Evolutionary conservation across 2,888 invertebrate species (phyloP), one percentile per base, ranked within the genome.

Genomic region (Cheilosia vulpina): DNA sequence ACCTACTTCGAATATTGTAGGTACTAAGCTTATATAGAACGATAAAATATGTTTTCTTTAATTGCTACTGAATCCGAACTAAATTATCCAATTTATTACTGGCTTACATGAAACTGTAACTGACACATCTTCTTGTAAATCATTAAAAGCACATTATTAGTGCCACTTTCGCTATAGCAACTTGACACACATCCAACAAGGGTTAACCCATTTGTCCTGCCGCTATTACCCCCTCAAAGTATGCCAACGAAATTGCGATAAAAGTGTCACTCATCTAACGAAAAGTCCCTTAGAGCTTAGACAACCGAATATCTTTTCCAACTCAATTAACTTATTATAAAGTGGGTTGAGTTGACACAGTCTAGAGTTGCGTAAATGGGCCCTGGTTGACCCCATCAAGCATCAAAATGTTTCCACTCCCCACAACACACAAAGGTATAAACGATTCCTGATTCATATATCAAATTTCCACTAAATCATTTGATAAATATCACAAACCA

Each of bases 391-490:
- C 69, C 68, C 60, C 17, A 52, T 34, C 62, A 47, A 34, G 55
- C 17, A 52, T 34, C 62, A 47, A 34, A 63, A 38, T 73, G 47
- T 75, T 27, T 57, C 2, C 15, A 1, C 17, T 13, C 50, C 41
- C 4, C 11, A 13, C 0, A 1, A 41, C 5, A 4, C 17, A 38
- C 2, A 34, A 55, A 65, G 11, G 4, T 47, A 65, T n/a, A 73
- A 73, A 63, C 65, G 65, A 66, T 69, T 78, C 62, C 52, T 21
- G 77, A 63, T 69, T 71, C 62, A 69, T 47, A 50, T 78, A 78
- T 78, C 78, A 71, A 78, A 78, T 78, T 69, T 50, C 78, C 55
- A 78, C 69, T 78, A 78, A 78, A 78, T 78, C 69, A 69, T 57
- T 78, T 63, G 69, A 78, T 38, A 38, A 38, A 13, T 38, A 38